Percentiles rank a stretch among this genome's conserved stretches.
These are phyloP conservation scores for Halcyon senegalensis DNA, from an alignment of 2,113 vertebrate species.

Conservation along the genomic window DNA sequence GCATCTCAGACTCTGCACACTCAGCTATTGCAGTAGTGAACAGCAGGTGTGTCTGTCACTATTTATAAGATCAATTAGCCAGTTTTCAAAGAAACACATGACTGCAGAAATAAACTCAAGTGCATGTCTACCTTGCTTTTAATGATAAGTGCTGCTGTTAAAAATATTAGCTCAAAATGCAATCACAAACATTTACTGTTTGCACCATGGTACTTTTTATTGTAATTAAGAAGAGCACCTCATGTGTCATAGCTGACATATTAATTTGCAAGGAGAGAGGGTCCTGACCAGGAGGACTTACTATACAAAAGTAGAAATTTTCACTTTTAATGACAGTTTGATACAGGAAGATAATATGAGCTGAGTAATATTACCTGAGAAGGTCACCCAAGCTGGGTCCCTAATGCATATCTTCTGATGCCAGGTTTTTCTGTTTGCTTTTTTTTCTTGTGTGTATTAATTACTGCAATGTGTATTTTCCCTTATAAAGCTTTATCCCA, in stretches of 20 bases:
- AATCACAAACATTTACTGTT: background rate
- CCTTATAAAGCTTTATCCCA: background rate
- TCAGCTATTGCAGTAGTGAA: background rate
- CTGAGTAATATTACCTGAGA: background rate
- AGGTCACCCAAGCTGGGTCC: background rate
- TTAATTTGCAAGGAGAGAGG: background rate
- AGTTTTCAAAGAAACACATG: background rate
- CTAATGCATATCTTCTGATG: background rate
- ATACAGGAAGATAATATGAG: background rate
- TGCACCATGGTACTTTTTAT: background rate
- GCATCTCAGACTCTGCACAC: background rate
- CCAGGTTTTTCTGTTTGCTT: fast-evolving
- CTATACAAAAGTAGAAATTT: background rate
- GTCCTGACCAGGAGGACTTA: background rate
- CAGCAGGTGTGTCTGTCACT: background rate
- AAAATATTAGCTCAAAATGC: background rate
- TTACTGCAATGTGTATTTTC: background rate
- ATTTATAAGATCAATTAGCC: background rate
- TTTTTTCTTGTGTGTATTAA: background rate
- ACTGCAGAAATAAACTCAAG: background rate
- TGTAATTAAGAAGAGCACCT: background rate
- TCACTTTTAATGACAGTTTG: background rate
- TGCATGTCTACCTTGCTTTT: background rate
- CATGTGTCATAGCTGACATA: background rate
- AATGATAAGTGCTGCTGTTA: background rate